Evolutionary conservation across 2,888 invertebrate genomes (phyloP), one percentile per base, ranked within the genome.

Genomic region (Spialia ferax): DNA sequence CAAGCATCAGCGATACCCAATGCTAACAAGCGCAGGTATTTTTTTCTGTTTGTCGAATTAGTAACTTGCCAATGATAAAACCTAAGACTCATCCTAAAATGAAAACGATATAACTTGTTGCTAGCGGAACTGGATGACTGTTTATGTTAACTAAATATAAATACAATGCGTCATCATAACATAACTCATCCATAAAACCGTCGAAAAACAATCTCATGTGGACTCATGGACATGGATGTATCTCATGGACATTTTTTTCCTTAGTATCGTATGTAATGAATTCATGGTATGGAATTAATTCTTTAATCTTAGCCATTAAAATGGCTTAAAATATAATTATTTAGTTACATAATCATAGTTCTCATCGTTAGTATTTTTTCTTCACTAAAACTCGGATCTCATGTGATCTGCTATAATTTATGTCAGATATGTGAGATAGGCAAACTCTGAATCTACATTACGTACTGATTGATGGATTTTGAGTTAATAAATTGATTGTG

Each of bases 11-110:
- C 78, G 74, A 42, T 90, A 79, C 79, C 93, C 93, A 6, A 73
- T 86, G 35, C 77, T 93, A 4, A 88, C 88, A 3, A 87, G 84
- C 69, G 88, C 90, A 74, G 93, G 93, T 93, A 38, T 38, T 13
- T 13, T 38, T 38, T 13, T 2, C 2, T 32, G 11, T 3, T 32
- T n/a, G n/a, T n/a, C n/a, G n/a, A n/a, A n/a, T n/a, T n/a, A n/a
- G n/a, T n/a, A n/a, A n/a, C n/a, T n/a, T n/a, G n/a, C n/a, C n/a
- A n/a, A n/a, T n/a, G 11, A 11, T 35, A 35, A 35, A 3, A 45
- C 45, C 3, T 8, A 45, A 48, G 18, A 48, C 48, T 48, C 20
- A 0, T 10, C 18, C 48, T 48, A 20, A 48, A 20, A 48, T 20
- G 8, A 20, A 48, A 20, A 48, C 20, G 10, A 48, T 20, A 48